Percentiles rank a stretch among this genome's conserved stretches.
phyloP scores from a whole-genome alignment of 2,888 invertebrate genomes.

The Agriopis leucophaearia region DNA sequence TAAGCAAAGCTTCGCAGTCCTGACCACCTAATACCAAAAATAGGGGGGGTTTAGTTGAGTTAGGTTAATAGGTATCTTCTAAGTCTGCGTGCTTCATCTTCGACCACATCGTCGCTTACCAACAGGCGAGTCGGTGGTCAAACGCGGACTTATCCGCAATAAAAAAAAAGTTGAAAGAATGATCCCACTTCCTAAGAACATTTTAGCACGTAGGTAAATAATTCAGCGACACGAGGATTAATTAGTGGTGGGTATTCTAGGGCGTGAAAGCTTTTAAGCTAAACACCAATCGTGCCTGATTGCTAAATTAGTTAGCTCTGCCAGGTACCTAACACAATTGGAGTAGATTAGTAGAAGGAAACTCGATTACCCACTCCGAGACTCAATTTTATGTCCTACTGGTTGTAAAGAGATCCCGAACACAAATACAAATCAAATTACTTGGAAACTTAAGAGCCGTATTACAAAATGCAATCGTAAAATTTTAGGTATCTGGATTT shows the following conservation, averaged over 20 bases:
- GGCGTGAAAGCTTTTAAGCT: constrained; percentile 37
- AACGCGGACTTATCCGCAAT: too few relatives aligned
- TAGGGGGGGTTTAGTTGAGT: too few relatives aligned
- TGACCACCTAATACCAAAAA: constrained; percentile 5
- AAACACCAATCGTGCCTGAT: constrained; percentile 35
- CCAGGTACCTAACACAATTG: constrained; percentile 8
- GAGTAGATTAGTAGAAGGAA: constrained; percentile 2
- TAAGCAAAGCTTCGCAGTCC: constrained; percentile 3
- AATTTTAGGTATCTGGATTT: too few relatives aligned
- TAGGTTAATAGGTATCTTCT: too few relatives aligned
- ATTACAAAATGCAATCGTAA: too few relatives aligned
- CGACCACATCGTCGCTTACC: too few relatives aligned
- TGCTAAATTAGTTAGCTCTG: constrained; percentile 25
- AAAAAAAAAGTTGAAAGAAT: constrained; percentile 20
- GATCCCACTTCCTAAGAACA: constrained; percentile 17
- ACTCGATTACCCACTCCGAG: constrained; percentile 15
- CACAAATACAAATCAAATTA: constrained; percentile 21
- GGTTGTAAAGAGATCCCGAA: constrained; percentile 11
- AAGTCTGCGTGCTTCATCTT: too few relatives aligned
- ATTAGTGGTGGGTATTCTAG: constrained; percentile 38
- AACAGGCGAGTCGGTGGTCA: too few relatives aligned
- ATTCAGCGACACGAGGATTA: constrained; percentile 41
- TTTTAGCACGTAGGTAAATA: constrained; percentile 38
- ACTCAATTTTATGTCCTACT: constrained; percentile 10
- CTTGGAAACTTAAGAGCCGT: constrained; percentile 9